A percentile compares a stretch with the other conserved stretches of the same genome.
Evolutionary conservation across 2,888 invertebrate genomes (phyloP).

Genomic region (Chrysomela aeneicollis): DNA sequence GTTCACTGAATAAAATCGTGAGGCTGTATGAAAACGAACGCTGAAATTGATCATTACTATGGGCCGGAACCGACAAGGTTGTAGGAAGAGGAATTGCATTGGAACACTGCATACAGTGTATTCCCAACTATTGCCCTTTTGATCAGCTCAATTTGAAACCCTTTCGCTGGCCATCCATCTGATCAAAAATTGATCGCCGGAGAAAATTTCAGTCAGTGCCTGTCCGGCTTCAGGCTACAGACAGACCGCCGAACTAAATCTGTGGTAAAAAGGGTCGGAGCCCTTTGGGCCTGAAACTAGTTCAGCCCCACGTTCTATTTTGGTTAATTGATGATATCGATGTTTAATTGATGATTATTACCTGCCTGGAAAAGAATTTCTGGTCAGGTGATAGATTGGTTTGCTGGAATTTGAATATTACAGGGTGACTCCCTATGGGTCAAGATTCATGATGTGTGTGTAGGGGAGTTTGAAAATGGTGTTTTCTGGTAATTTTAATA

Average conservation of each 20-base stretch:
- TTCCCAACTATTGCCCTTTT: too few relatives aligned
- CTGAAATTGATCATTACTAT: too few relatives aligned
- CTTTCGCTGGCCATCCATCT: not conserved
- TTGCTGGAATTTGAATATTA: not conserved
- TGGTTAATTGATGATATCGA: slow-evolving; percentile 37
- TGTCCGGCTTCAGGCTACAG: slow-evolving; percentile 18
- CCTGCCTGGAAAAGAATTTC: slow-evolving; percentile 31
- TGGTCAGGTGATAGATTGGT: slow-evolving; percentile 15
- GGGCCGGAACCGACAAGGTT: too few relatives aligned
- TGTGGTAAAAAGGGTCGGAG: slow-evolving; percentile 32
- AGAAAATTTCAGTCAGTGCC: slow-evolving; percentile 27
- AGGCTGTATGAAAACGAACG: too few relatives aligned
- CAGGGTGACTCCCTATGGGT: not conserved
- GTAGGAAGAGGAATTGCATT: too few relatives aligned
- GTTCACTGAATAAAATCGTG: too few relatives aligned
- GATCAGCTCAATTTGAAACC: not conserved
- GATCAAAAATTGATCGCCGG: slow-evolving; percentile 4
- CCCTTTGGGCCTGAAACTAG: slow-evolving; percentile 31
- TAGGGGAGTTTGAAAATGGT: too few relatives aligned
- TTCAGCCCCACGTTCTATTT: slow-evolving; percentile 28
- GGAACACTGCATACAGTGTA: too few relatives aligned
- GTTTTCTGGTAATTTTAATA: too few relatives aligned
- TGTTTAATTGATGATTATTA: slow-evolving; percentile 36
- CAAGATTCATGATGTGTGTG: too few relatives aligned
- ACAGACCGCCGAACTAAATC: slow-evolving; percentile 24